Conservation (phyloP, 2,113 vertebrate species). For the Burhinus bistriatus region DNA sequence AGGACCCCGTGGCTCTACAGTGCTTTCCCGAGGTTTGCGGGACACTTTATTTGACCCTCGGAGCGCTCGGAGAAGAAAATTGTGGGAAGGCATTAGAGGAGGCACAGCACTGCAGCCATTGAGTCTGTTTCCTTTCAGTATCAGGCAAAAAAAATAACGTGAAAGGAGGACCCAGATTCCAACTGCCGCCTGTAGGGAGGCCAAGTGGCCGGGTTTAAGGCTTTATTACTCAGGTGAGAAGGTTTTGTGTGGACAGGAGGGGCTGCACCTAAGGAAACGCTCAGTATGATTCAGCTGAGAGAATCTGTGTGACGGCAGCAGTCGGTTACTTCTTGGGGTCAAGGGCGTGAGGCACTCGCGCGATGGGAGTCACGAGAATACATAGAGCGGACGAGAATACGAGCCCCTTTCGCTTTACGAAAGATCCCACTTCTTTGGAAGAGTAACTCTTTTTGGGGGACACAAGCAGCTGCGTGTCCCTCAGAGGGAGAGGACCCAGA, state of each 20-base stretch:
- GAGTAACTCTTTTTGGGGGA: not conserved
- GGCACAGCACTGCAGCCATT: accelerated
- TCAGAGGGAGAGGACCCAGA: not conserved
- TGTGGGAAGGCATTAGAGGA: not conserved
- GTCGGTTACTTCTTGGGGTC: too few relatives aligned
- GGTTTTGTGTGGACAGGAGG: not conserved
- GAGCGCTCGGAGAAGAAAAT: not conserved
- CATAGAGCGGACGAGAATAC: accelerated
- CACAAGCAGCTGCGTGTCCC: accelerated
- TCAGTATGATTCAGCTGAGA: not conserved
- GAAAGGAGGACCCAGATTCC: not conserved
- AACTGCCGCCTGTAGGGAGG: too few relatives aligned
- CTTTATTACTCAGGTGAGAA: not conserved
- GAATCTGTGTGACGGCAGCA: not conserved
- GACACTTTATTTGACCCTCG: not conserved
- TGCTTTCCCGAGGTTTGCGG: accelerated
- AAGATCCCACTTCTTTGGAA: not conserved
- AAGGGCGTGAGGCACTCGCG: accelerated
- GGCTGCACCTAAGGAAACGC: not conserved
- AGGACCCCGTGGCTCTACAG: not conserved
- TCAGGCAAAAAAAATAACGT: not conserved
- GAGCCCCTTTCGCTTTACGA: not conserved
- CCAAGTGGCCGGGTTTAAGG: too few relatives aligned
- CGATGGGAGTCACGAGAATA: not conserved
- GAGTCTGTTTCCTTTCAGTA: not conserved